Conservation (phyloP, 2,113 vertebrate genomes). For the Pomatostomus ruficeps region DNA sequence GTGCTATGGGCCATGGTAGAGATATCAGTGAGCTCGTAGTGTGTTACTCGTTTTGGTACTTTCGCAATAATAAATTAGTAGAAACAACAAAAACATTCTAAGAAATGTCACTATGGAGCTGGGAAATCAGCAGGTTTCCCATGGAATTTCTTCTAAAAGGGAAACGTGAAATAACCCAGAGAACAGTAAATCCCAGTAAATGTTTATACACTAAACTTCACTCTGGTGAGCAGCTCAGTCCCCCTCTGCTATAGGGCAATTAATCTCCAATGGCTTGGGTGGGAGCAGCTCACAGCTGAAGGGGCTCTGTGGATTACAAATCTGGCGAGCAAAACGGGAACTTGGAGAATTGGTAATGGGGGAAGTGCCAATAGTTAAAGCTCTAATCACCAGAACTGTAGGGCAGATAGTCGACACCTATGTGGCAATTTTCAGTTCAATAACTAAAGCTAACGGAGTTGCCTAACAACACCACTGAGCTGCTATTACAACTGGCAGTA, state of each 20-base stretch:
- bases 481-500: slow-evolving; percentile 34
- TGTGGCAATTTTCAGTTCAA: slow-evolving; percentile 48
- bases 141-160: neutral
- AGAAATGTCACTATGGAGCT: neutral
- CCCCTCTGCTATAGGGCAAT: slow-evolving; percentile 28
- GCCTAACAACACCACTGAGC: slow-evolving; percentile 41
- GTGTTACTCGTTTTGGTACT: neutral
- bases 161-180: neutral
- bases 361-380: slow-evolving; percentile 32
- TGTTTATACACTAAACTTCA: slow-evolving; percentile 4
- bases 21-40: neutral
- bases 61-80: neutral
- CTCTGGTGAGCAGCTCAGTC: neutral
- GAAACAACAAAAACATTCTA: neutral
- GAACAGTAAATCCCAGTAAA: neutral
- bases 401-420: slow-evolving; percentile 37
- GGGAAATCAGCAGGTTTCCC: neutral
- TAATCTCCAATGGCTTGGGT: slow-evolving; percentile 56
- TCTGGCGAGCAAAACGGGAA: slow-evolving; percentile 17
- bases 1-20: neutral
- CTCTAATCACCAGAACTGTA: slow-evolving; percentile 21
- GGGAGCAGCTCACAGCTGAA: slow-evolving; percentile 48
- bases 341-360: neutral
- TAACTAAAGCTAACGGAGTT: slow-evolving; percentile 27
- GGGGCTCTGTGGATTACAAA: slow-evolving; percentile 32